Conservation (phyloP, 2,113 vertebrate genomes). For the Cebidichthys violaceus region DNA sequence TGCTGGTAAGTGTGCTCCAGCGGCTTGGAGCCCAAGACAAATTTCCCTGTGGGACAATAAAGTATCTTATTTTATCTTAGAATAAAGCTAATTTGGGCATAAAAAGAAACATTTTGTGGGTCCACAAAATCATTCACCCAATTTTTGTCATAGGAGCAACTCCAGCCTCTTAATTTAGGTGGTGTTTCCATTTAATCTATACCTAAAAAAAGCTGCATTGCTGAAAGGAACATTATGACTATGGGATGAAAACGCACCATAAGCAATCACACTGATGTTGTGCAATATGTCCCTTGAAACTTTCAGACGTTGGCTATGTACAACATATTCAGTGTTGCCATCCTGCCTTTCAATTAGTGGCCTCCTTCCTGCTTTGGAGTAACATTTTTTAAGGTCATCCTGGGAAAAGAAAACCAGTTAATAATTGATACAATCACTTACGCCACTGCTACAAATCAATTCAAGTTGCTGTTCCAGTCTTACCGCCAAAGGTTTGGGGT, state of each 20-base stretch:
- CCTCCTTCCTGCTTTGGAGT: constrained; percentile 47
- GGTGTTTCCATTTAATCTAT: neutral
- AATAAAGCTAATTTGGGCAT: neutral
- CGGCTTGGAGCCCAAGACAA: neutral
- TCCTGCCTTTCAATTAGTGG: constrained; percentile 60
- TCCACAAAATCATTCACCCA: neutral
- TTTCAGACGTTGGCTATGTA: constrained; percentile 65
- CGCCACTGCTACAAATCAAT: neutral
- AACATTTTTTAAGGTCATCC: constrained; percentile 66
- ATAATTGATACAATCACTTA: neutral
- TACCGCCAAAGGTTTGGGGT: constrained; percentile 60
- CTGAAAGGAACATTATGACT: neutral
- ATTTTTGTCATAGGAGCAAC: neutral
- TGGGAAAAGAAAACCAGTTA: constrained; percentile 36
- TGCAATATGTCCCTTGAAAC: constrained; percentile 45
- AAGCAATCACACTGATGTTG: constrained; percentile 79
- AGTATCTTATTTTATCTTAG: neutral
- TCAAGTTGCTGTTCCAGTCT: constrained; percentile 34
- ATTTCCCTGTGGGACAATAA: neutral
- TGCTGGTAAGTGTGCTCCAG: neutral
- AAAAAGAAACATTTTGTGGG: neutral
- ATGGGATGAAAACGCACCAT: constrained; percentile 68
- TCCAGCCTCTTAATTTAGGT: neutral
- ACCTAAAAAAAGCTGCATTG: neutral
- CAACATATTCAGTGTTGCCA: constrained; percentile 61